A percentile compares a stretch with the other conserved stretches of the same genome.
phyloP scores from a whole-genome alignment of 1,140 invertebrate genomes.

The Drosophila bocki region DNA sequence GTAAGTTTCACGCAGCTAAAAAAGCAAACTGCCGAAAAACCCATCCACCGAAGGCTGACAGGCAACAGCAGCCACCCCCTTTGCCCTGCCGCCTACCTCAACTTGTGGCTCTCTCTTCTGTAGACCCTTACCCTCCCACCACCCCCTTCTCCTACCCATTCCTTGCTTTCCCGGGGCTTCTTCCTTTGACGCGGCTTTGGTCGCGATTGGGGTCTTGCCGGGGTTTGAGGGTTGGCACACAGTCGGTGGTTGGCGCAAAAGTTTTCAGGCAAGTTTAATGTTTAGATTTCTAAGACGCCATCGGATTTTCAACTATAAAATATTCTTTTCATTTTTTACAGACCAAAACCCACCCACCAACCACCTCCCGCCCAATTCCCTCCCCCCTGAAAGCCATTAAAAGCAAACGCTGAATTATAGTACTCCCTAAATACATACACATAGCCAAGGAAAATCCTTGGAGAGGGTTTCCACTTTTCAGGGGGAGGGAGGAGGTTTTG shows the following conservation, averaged over 20 bases:
- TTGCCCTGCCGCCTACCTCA: conserved; percentile 46
- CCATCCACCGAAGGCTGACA: conserved; percentile 12
- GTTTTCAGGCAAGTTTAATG: conserved; percentile 75
- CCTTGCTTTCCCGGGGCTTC: neutral
- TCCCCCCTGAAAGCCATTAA: conserved; percentile 51
- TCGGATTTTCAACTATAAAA: conserved; percentile 77
- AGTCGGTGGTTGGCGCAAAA: conserved; percentile 44
- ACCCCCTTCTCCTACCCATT: neutral
- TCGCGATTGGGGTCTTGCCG: conserved; percentile 22
- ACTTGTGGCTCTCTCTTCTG: conserved; percentile 14
- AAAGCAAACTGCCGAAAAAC: conserved; percentile 68
- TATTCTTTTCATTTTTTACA: conserved; percentile 58
- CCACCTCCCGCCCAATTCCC: neutral
- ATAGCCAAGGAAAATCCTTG: conserved; percentile 8
- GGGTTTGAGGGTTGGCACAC: conserved; percentile 14
- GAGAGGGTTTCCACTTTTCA: neutral
- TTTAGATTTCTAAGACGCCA: conserved; percentile 81
- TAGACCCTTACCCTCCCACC: neutral
- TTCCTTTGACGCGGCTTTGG: conserved; percentile 59
- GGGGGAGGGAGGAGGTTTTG: neutral
- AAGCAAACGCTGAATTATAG: conserved; percentile 64
- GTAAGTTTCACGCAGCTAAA: conserved; percentile 74
- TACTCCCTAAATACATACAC: conserved; percentile 37
- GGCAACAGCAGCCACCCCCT: conserved; percentile 10
- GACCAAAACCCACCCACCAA: conserved; percentile 1